Base-by-base conservation (phyloP, 2,113 vertebrate species). In the Agelaius tricolor region DNA sequence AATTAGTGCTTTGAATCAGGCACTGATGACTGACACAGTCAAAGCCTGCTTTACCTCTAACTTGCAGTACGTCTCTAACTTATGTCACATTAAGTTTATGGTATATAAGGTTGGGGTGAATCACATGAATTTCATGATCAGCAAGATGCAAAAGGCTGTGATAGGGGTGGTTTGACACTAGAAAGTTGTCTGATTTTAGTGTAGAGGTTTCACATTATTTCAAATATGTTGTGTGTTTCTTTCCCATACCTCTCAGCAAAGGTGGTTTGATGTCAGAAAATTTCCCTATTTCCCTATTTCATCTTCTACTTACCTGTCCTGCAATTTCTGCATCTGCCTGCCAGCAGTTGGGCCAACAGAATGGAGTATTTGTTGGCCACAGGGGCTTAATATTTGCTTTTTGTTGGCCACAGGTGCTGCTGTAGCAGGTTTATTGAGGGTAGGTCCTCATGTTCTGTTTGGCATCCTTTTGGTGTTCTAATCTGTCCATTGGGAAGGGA, bases 261-360 rank as follows among this genome's bases (percentile, higher is more conserved):
- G 26, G 2, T 89, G 27, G 33, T 73, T 84, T 66, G 49, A 26
- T 65, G 15, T 58, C 12, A 79, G n/a, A 54, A 49, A 46, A 31
- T 35, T 30, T 84, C 21, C 9, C 0, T 0, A 27, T 37, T 28
- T 87, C 21, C 9, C 0, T 0, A 26, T 84, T 84, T 89, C 7
- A 1, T 82, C 63, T 62, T 61, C 58, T 54, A 0, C 15, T 62
- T 72, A 39, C 20, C 21, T 72, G 28, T 93, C 79, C 30, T 7
- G 5, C 39, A 85, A 5, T 10, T 76, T 76, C 5, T 8, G 10
- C 27, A 23, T 58, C 46, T 87, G 72, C 47, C 58, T 77, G n/a
- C 28, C 57, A 41, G n/a, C 1, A 2, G 4, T 49, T 18, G 47
- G 28, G 21, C 37, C 77, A 91, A 46, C 8, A 22, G 73, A 94